Evolutionary conservation across 1,140 invertebrate genomes (phyloP), one percentile per base, ranked within the genome.

Genomic region (Drosophila ficusphila): DNA sequence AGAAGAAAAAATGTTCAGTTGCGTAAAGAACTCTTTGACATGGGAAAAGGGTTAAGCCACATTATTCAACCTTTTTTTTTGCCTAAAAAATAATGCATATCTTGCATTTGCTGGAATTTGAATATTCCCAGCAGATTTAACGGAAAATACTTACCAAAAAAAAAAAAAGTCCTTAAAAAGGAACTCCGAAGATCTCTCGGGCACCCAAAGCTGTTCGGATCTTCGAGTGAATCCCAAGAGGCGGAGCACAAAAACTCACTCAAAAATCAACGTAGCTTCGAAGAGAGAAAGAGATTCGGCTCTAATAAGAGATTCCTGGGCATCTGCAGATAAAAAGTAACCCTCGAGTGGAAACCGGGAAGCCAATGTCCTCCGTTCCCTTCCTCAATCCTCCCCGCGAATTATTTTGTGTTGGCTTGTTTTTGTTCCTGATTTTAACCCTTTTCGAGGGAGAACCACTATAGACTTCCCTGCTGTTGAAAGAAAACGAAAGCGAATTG

Each of bases 401-500:
- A 38, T 62, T 39, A 51, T 27, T 68, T 60, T 27, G 44, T 44
- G 48, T n/a, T n/a, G n/a, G 18, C 18, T 39, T 21, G 47, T 39
- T 54, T 52, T 56, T 61, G 18, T 42, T 54, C 53, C 33, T 46
- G 33, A 46, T 81, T 69, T 74, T 71, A 85, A 85, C 79, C 79
- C 79, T 78, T 83, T 83, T 49, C 34, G 74, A 51, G 75, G 4
- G 53, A 62, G 73, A n/a, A n/a, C n/a, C n/a, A n/a, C 74, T 79
- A 61, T 76, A n/a, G 2, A n/a, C n/a, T n/a, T 76, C 65, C 48
- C 68, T 57, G 60, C 72, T 60, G 48, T 64, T 61, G 39, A 41
- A 76, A 81, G 78, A 81, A 76, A 82, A 64, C 78, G 79, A 81
- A 82, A 76, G 64, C 57, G n/a, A n/a, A n/a, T n/a, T n/a, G n/a